phyloP scores from a whole-genome alignment of 2,113 vertebrate genomes.

The Callipepla squamata region DNA sequence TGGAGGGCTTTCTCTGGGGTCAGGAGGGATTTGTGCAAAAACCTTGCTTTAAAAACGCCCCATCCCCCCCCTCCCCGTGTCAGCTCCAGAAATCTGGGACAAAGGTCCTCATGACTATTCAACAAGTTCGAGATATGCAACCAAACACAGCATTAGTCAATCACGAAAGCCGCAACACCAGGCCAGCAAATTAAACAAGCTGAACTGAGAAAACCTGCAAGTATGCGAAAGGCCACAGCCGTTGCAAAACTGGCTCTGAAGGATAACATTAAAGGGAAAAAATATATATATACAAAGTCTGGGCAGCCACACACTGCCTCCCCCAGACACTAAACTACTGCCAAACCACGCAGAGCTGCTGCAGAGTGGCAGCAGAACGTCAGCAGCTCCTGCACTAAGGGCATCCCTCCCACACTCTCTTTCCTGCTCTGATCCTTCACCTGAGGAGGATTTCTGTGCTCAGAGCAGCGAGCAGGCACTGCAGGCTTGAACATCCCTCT shows the following conservation, averaged over 20 bases:
- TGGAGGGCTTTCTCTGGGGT: neutral
- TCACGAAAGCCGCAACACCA: constrained; percentile 10
- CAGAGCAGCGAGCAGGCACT: neutral
- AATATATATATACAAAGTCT: neutral
- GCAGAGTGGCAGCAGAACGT: rapidly evolving
- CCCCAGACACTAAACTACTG: neutral
- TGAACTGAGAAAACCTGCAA: constrained; percentile 62
- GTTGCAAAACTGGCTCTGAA: constrained; percentile 61
- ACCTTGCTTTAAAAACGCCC: neutral
- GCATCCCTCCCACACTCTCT: neutral
- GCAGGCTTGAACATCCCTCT: neutral
- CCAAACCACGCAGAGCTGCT: neutral
- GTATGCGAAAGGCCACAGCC: constrained; percentile 73
- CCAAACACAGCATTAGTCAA: constrained; percentile 22
- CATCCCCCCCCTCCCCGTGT: neutral
- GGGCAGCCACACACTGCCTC: neutral
- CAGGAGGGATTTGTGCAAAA: neutral
- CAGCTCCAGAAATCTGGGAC: constrained; percentile 11
- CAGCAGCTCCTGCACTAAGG: neutral
- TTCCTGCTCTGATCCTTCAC: neutral
- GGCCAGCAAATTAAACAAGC: constrained; percentile 45
- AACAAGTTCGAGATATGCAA: constrained; percentile 9
- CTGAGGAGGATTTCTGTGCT: neutral
- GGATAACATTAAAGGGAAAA: neutral
- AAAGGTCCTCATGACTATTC: constrained; percentile 69